Conservation (phyloP, 2,888 invertebrate genomes). For the Myathropa florea region DNA sequence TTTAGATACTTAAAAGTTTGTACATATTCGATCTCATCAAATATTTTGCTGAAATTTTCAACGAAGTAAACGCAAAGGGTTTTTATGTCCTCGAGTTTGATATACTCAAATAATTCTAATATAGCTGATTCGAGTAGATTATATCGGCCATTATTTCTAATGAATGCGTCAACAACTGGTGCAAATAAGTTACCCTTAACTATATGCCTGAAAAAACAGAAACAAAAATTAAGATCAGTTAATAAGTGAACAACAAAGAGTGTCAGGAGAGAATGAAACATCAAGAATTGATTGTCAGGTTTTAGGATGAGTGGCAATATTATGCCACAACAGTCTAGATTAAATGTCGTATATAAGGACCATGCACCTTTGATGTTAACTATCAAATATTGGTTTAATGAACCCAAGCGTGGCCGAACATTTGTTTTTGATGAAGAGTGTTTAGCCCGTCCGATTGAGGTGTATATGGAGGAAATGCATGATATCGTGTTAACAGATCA, state of each 20-base stretch:
- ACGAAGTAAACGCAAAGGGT: slow-evolving; percentile 95
- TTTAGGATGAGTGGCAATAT: no score
- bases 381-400: no score
- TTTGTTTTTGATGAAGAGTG: no score
- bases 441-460: no score
- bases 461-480: no score
- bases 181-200: slow-evolving; percentile 96
- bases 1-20: slow-evolving; percentile 98
- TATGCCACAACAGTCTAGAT: no score
- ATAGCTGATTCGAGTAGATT: slow-evolving; percentile 99
- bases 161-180: slow-evolving; percentile 97
- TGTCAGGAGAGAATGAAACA: no score
- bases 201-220: slow-evolving; percentile 86
- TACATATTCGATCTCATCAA: slow-evolving; percentile 98
- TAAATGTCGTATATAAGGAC: no score
- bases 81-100: slow-evolving; percentile 96
- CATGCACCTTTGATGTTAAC: no score
- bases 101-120: slow-evolving; percentile 99
- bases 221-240: background rate
- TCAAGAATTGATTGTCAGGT: no score
- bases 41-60: slow-evolving; percentile 96
- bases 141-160: slow-evolving; percentile 98
- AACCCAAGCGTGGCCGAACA: no score
- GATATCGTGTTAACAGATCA: no score
- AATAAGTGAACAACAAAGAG: background rate